phyloP scores from a whole-genome alignment of 2,113 vertebrate genomes.

The Pheucticus melanocephalus region DNA sequence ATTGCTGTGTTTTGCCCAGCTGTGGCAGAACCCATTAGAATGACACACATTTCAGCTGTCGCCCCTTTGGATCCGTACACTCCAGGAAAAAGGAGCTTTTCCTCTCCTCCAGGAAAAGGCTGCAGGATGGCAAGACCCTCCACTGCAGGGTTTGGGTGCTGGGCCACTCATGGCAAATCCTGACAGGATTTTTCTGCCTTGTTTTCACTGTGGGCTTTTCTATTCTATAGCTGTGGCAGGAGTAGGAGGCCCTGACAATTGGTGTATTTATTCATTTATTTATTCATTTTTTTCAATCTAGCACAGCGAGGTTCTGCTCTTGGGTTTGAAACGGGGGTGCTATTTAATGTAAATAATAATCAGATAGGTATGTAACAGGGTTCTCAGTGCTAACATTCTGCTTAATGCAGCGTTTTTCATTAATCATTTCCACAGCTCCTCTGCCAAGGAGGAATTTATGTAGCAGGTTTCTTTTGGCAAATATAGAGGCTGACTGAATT shows the following conservation, averaged over 20 bases:
- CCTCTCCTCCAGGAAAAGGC: neutral
- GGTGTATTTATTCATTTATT: neutral
- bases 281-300: neutral
- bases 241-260: neutral
- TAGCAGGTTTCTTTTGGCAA: neutral
- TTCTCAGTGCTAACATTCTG: neutral
- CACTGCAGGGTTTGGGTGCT: neutral
- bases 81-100: neutral
- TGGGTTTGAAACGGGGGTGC: neutral
- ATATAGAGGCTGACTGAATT: neutral
- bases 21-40: conserved; percentile 40
- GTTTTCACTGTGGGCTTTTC: neutral
- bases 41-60: neutral
- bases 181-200: neutral
- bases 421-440: neutral
- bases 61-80: neutral
- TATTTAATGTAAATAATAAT: neutral
- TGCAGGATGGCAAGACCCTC: neutral
- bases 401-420: neutral
- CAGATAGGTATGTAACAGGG: neutral
- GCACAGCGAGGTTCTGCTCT: neutral
- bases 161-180: neutral
- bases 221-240: neutral
- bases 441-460: neutral
- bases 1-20: conserved; percentile 46